A percentile compares a stretch with the other conserved stretches of the same genome.
These are phyloP conservation scores for Artemia sinica DNA, from an alignment of 2,888 invertebrate genomes.

Conservation along the genomic window DNA sequence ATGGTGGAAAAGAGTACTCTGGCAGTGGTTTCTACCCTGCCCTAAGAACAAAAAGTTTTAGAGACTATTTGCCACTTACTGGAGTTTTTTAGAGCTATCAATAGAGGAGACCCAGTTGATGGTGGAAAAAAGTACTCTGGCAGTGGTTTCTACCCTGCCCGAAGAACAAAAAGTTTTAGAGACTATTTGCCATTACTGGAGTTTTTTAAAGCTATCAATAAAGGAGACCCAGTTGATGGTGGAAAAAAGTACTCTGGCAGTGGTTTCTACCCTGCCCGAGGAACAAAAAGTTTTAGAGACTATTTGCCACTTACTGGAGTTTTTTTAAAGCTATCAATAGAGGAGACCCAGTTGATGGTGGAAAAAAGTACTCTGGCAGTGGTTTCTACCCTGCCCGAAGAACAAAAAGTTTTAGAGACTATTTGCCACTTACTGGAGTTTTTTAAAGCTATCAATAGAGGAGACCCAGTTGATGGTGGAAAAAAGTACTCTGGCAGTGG, in stretches of 20 bases:
- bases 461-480: slow-evolving; percentile 1
- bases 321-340: slow-evolving; percentile 12
- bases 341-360: neutral
- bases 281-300: too few relatives aligned
- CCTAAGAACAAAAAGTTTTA: too few relatives aligned
- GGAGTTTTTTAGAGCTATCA: slow-evolving; percentile 5
- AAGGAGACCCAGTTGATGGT: neutral
- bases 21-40: neutral
- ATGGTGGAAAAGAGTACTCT: neutral
- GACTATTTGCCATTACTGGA: neutral
- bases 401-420: too few relatives aligned
- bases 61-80: neutral
- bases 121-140: neutral
- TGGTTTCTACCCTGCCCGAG: neutral
- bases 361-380: slow-evolving; percentile 3
- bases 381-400: neutral
- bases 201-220: slow-evolving; percentile 8
- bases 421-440: neutral
- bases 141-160: neutral
- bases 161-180: too few relatives aligned
- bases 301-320: neutral
- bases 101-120: slow-evolving; percentile 9
- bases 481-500: slow-evolving; percentile 1
- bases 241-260: neutral
- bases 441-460: slow-evolving; percentile 10